phyloP scores from a whole-genome alignment of 1,140 invertebrate genomes.

The Schlechtendalia chinensis region DNA sequence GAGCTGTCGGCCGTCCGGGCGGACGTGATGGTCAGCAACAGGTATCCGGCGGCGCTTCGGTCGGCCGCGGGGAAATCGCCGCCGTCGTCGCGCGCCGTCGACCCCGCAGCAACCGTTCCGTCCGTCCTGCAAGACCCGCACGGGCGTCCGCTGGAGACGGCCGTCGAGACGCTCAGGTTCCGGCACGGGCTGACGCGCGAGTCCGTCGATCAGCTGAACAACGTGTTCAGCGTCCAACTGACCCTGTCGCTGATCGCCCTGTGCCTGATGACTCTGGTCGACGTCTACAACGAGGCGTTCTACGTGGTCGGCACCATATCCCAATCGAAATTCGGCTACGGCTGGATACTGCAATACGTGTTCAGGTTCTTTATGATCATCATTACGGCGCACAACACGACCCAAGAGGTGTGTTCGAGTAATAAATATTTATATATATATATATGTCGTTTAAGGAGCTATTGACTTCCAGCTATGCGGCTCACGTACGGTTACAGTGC shows the following conservation, averaged over 20 bases:
- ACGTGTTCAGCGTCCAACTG: constrained; percentile 9
- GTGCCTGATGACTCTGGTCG: constrained; percentile 20
- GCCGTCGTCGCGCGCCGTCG: not conserved
- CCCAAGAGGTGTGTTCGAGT: constrained; percentile 30
- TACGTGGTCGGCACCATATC: not conserved
- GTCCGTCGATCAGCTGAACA: constrained; percentile 6
- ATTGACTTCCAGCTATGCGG: no score
- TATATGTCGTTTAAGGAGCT: no score
- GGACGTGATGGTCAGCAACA: constrained; percentile 30
- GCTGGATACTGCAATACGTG: constrained; percentile 7
- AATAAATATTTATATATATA: no score
- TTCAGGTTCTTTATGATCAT: constrained; percentile 5
- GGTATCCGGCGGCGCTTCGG: constrained; percentile 12
- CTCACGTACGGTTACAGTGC: no score
- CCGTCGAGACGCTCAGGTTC: not conserved
- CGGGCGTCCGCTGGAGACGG: not conserved
- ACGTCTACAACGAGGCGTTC: constrained; percentile 38
- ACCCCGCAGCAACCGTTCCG: no score
- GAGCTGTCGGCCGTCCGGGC: not conserved
- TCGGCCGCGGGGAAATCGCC: not conserved
- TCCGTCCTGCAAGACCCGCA: not conserved
- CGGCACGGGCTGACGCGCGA: not conserved
- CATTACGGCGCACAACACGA: constrained; percentile 10
- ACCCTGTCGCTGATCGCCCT: not conserved
- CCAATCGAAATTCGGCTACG: constrained; percentile 13